Conservation (phyloP, 64 coral and sea anemone genomes). For the Stichodactyla mertensii region DNA sequence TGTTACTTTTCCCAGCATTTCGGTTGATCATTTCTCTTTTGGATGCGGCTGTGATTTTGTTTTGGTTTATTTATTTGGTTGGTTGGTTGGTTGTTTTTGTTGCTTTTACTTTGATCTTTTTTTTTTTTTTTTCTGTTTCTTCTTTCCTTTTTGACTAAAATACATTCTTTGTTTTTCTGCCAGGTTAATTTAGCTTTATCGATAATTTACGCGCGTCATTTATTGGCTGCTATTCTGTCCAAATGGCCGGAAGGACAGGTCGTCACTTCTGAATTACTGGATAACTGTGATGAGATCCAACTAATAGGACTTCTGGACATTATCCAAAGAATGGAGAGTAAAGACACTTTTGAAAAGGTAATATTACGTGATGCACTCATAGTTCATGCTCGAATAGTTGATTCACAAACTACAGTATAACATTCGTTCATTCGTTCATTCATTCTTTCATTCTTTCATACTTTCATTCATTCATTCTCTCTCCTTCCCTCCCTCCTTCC, state of each 20-base stretch:
- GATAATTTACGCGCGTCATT: conserved; percentile 86
- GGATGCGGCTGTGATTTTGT: not conserved
- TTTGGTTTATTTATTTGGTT: not conserved
- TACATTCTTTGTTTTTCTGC: not conserved
- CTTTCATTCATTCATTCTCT: too few relatives aligned
- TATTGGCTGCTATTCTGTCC: conserved; percentile 69
- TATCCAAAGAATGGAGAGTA: conserved; percentile 81
- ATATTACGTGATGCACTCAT: too few relatives aligned
- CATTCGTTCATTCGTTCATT: too few relatives aligned
- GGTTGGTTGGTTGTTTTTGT: not conserved
- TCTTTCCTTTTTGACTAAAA: too few relatives aligned
- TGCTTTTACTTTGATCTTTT: not conserved
- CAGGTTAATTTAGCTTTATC: conserved; percentile 90
- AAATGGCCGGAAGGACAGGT: conserved; percentile 64
- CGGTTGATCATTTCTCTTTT: not conserved
- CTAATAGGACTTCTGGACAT: conserved; percentile 90
- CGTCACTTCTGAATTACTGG: conserved; percentile 75
- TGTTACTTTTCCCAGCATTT: too few relatives aligned
- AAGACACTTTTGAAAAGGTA: conserved; percentile 91
- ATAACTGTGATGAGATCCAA: conserved; percentile 91
- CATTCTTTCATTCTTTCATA: too few relatives aligned
- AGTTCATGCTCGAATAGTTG: too few relatives aligned
- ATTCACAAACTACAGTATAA: too few relatives aligned
- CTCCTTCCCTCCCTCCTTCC: too few relatives aligned
- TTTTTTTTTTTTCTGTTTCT: not conserved